Evolutionary conservation across 2,888 invertebrate genomes (phyloP).

Genomic region (Lacanobia wlatinum): DNA sequence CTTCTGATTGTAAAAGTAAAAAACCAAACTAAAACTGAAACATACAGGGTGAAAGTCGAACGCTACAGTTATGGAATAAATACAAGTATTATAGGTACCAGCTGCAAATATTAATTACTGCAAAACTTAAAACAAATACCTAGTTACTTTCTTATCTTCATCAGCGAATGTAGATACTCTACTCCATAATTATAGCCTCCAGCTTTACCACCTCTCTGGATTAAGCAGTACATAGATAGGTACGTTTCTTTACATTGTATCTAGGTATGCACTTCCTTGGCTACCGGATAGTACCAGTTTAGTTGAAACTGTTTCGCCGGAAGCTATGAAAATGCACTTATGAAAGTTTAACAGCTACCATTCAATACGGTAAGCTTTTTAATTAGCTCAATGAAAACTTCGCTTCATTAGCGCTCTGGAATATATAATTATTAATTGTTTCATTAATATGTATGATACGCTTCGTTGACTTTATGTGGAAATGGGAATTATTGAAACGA

Average conservation of each 20-base stretch:
- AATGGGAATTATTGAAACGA: not conserved
- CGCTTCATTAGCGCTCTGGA: slow-evolving; percentile 24
- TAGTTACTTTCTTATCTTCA: not conserved
- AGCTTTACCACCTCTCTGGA: not conserved
- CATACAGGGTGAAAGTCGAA: not conserved
- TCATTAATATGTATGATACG: slow-evolving; percentile 1
- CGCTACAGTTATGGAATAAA: not conserved
- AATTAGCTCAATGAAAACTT: slow-evolving; percentile 42
- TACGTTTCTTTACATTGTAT: not conserved
- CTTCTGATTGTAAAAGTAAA: not conserved
- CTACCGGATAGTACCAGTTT: not conserved
- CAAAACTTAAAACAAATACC: not conserved
- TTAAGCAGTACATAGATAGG: not conserved
- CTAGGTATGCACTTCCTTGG: not conserved
- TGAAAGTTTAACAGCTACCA: slow-evolving; percentile 8
- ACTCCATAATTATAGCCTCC: not conserved
- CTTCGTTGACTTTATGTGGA: not conserved
- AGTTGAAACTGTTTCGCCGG: slow-evolving; percentile 18
- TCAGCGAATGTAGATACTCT: not conserved
- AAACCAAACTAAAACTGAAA: not conserved
- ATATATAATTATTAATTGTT: slow-evolving; percentile 20
- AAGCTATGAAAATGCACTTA: slow-evolving; percentile 8
- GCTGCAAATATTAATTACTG: not conserved
- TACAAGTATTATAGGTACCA: not conserved
- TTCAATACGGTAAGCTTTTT: slow-evolving; percentile 32